Evolutionary conservation across 23 tunicate genomes (phyloP).

Genomic region (Styela clava): DNA sequence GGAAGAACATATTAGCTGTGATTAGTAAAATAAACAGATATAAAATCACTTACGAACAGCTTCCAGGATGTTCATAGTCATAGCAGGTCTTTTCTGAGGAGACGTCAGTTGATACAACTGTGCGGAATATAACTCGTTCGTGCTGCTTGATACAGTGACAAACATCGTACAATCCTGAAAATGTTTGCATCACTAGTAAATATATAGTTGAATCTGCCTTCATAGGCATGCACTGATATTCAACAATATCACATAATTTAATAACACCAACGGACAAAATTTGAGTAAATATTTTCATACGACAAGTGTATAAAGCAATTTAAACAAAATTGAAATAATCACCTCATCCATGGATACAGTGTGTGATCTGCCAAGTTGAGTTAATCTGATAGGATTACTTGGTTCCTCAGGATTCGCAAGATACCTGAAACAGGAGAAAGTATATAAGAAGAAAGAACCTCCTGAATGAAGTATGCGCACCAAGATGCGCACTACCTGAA

Average conservation of each 20-base stretch:
- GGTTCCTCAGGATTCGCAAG: conserved; percentile 41
- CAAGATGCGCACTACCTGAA: too few relatives aligned
- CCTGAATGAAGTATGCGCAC: too few relatives aligned
- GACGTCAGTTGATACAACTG: conserved; percentile 34
- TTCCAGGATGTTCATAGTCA: conserved; percentile 57
- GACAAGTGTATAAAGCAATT: too few relatives aligned
- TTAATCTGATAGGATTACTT: conserved; percentile 33
- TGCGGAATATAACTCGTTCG: conserved; percentile 63
- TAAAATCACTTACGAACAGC: conserved; percentile 35
- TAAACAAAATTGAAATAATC: neutral
- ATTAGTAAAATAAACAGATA: too few relatives aligned
- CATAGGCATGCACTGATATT: neutral
- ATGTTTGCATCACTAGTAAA: too few relatives aligned
- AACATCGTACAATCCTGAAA: conserved; percentile 61
- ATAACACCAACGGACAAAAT: neutral
- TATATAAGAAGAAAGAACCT: neutral
- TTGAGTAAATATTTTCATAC: too few relatives aligned
- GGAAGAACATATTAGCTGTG: too few relatives aligned
- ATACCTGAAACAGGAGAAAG: conserved; percentile 40
- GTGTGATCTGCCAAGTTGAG: conserved; percentile 57
- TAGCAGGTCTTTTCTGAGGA: conserved; percentile 36
- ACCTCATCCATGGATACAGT: conserved; percentile 70
- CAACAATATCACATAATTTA: neutral
- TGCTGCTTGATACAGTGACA: conserved; percentile 78
- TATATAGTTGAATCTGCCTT: too few relatives aligned